Evolutionary conservation across 1,140 invertebrate species (phyloP), one percentile per base, ranked within the genome.

Genomic region (Eupeodes corollae): DNA sequence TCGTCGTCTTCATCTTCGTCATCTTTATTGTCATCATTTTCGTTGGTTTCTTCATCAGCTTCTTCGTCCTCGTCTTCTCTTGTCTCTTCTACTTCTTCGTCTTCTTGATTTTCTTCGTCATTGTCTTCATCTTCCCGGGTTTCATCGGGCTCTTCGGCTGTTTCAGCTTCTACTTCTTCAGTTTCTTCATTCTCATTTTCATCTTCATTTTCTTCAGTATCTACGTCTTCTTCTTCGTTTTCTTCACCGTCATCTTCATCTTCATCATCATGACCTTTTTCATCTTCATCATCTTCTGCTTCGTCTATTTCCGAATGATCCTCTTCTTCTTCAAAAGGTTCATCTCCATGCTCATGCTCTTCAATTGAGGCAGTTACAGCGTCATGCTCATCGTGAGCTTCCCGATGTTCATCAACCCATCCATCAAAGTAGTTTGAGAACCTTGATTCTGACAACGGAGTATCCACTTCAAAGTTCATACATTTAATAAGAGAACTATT

Each of bases 391-490:
- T 72, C 71, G 46, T 77, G 72, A 49, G 75, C 70, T 46, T 70
- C 70, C 12, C 72, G 63, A 49, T 70, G 63, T 56, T 84, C 80
- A 54, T 87, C 84, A n/a, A 86, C 74, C 83, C 83, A 87, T 11
- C 83, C 83, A 61, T 85, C 80, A 49, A 88, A 79, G 37, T 82
- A 74, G 56, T 76, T 76, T 11, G 84, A 79, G 71, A 82, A 87
- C 31, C 76, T 72, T 18, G 83, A 86, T 57, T 85, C 78, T 11
- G 75, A 72, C 51, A 82, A 57, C 33, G 82, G 79, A 19, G 77
- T 80, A 59, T 84, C 83, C 56, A 85, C 84, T 87, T 54, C 37
- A 74, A 69, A 42, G 44, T 44, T 48, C 45, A 49, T 50, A 50
- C 43, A 47, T 15, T 33, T 41, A 5, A 14, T 1, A n/a, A 12